Percentiles rank a stretch among this genome's conserved stretches.
These are phyloP conservation scores for Champsocephalus esox DNA, from an alignment of 2,797 vertebrate genomes.

Conservation along the genomic window DNA sequence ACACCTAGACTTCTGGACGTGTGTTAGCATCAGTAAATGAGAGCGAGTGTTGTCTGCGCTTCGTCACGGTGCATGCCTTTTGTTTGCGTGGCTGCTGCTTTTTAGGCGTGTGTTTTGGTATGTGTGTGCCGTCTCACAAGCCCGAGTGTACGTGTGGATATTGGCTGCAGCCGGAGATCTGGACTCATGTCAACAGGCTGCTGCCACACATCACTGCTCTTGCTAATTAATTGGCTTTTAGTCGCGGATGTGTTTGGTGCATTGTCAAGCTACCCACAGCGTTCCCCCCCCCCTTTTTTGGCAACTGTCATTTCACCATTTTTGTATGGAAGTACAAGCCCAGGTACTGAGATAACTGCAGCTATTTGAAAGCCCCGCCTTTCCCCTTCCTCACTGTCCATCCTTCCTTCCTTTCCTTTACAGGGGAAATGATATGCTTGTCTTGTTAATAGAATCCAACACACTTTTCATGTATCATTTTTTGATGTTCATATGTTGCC, in stretches of 20 bases:
- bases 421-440: conserved; percentile 11
- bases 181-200: conserved; percentile 87
- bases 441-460: conserved; percentile 59
- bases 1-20: neutral
- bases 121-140: conserved; percentile 32
- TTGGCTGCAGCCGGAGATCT: conserved; percentile 81
- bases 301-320: conserved; percentile 74
- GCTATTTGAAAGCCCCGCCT: conserved; percentile 19
- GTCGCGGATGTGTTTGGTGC: conserved; percentile 83
- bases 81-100: conserved; percentile 43
- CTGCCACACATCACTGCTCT: conserved; percentile 85
- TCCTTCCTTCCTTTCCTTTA: conserved; percentile 1
- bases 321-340: conserved; percentile 38
- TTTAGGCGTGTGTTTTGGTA: conserved; percentile 18
- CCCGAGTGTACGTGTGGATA: conserved; percentile 65
- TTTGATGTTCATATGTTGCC: conserved; percentile 48
- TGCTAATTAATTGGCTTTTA: conserved; percentile 89
- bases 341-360: conserved; percentile 46
- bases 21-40: conserved; percentile 24
- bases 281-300: conserved; percentile 55
- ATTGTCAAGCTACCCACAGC: conserved; percentile 79
- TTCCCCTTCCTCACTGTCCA: neutral
- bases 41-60: conserved; percentile 48
- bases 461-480: conserved; percentile 59
- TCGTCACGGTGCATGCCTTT: conserved; percentile 41